Evolutionary conservation across 2,113 vertebrate genomes (phyloP), one percentile per base, ranked within the genome.

Genomic region (Tyrannus savana): DNA sequence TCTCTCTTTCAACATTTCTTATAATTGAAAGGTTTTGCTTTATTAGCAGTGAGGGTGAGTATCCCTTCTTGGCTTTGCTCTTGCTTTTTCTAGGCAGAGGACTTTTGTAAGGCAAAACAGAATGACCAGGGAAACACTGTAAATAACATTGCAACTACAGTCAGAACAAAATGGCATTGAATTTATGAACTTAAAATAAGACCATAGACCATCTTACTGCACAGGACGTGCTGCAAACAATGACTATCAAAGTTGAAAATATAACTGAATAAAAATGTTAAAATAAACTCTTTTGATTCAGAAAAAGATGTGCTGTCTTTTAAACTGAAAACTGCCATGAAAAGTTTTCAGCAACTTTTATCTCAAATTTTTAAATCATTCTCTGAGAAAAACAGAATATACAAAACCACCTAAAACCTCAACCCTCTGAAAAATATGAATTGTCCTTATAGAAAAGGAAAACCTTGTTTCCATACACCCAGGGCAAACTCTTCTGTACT

Each of bases 391-490:
- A 30, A 0, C 10, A 69, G 49, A 62, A 59, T 7, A 0, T 12
- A 24, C 5, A 17, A 81, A 55, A 87, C 33, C 1, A 0, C 3
- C 0, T 14, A 35, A 33, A 66, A 16, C 0, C 1, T 0, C 2
- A 18, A 6, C 10, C 2, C 2, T 50, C 19, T 44, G 23, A 74
- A 67, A 85, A 33, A 66, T 37, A 3, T 2, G 44, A 47, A 35
- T 42, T 71, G 7, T 39, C 14, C 19, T 46, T 28, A 58, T 7
- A 73, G 25, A 30, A 44, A 56, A 87, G 49, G 31, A 19, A 49
- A 50, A 41, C 19, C 4, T 46, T 5, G 47, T 62, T 68, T 92
- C 28, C 35, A 27, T 44, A 11, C 12, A 66, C 11, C 1, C 23
- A 41, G 5, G 10, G 2, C 2, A 71, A 62, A 52, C 2, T 37